Base-by-base conservation (phyloP, 1,140 invertebrate genomes). In the Cydia splendana region DNA sequence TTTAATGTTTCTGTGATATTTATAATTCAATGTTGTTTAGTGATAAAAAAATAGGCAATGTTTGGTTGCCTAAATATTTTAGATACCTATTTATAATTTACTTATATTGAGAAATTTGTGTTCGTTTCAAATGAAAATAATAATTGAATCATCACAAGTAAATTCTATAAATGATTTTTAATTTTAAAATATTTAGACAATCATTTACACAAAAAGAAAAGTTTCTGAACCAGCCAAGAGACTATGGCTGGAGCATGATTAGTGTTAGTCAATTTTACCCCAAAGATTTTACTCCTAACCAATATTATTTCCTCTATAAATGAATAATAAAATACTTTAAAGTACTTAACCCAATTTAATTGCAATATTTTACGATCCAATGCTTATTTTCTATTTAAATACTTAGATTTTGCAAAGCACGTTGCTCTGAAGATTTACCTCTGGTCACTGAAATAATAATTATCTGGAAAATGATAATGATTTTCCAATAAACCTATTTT, bases 11-110 rank as follows among this genome's bases (percentile, higher is more conserved):
- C 30, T 13, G n/a, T 45, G 34, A 71, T 42, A 38, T 38, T 71
- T 34, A 69, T 69, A n/a, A 69, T 34, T 69, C 28, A 69, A 69
- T 71, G 67, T 71, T n/a, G 67, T 62, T 24, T 62, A 62, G 18
- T 62, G n/a, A 24, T 62, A 24, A 62, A 24, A 53, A 7, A 62
- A 62, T 10, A 62, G 20, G 57, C 9, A 62, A 9, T 62, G 18
- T 62, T 20, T 62, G 57, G 10, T 62, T 62, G 57, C 9, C 20
- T 20, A 62, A 62, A 62, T 62, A 62, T 10, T 62, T 53, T 18
- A 53, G 51, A 18, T 6, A n/a, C n/a, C n/a, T n/a, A 53, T 53
- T 3, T 7, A 7, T n/a, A 53, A n/a, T 10, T 2, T 4, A 48
- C 10, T 12, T 13, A 48, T 48, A 48, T 12, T 48, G 45, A 15